Base-by-base conservation (phyloP, 2,888 invertebrate genomes). In the Villa cingulata region DNA sequence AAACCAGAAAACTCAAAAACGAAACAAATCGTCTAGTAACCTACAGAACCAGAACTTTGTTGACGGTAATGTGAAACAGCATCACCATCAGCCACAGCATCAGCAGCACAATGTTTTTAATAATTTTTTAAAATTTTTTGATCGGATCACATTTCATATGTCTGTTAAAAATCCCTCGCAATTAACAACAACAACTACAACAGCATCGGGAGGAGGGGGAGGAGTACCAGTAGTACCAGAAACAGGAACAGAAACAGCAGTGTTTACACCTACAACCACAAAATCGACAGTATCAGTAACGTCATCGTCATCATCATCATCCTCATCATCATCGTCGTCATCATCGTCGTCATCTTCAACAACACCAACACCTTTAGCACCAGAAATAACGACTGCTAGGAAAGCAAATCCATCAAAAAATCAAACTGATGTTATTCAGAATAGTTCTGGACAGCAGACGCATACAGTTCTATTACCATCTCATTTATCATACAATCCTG, bases 41-140 rank as follows among this genome's bases (percentile, higher is more conserved):
- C n/a, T n/a, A n/a, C n/a, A n/a, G n/a, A n/a, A n/a, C n/a, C n/a
- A n/a, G n/a, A n/a, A n/a, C n/a, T n/a, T n/a, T n/a, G n/a, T n/a
- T n/a, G n/a, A n/a, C n/a, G n/a, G n/a, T n/a, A n/a, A n/a, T n/a
- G n/a, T n/a, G n/a, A n/a, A 37, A 45, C 29, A 27, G 34, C 37
- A 46, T 19, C 40, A 38, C n/a, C 18, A 34, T n/a, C 36, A 46
- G 20, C 41, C 34, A 41, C 41, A 46, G 18, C 20, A 34, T 19
- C 20, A 14, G 12, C 12, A 40, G 5, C n/a, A 41, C 23, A 4
- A 23, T 23, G 18, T 19, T 19, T 19, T 39, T 12, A 39, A 39
- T 19, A 19, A 32, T 32, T 32, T 32, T 32, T 32, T 32, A 12
- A 32, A 32, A 32, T 32, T 32, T 32, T 32, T 32, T 12, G 12